Evolutionary conservation across 2,113 vertebrate species (phyloP), one percentile per base, ranked within the genome.

Genomic region (Bagarius yarrelli): DNA sequence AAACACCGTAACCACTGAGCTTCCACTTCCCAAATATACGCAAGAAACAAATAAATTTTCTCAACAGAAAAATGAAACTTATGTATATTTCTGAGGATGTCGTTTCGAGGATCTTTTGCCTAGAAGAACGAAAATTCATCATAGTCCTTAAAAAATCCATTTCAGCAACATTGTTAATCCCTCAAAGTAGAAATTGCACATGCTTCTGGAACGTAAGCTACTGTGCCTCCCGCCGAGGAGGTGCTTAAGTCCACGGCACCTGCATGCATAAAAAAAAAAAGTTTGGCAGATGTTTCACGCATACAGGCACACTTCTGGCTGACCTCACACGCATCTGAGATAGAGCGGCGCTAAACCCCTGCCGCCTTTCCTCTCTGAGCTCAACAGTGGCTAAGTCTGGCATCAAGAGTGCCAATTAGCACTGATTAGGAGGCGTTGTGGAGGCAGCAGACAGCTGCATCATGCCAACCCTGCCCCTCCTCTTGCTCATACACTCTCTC

Each of bases 321-420:
- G 30, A 23, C 74, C 40, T 61, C 25, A 27, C 40, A 30, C 16
- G 14, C 36, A 44, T 63, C 57, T 63, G 56, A 61, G 72, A 53
- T 53, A 52, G 6, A 66, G 40, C 21, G 67, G 61, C 53, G 61
- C 53, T 80, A 73, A 83, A 82, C 86, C 81, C 76, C 83, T 74
- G 77, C 85, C 82, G 66, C 69, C 30, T 79, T 30, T 72, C 60
- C 69, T 79, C 59, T 61, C 56, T n/a, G 50, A 74, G 86, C 72
- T 88, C 78, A 77, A 81, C 83, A 83, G 80, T 50, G 18, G 81
- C 86, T 84, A 53, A 79, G 85, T 83, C 71, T 87, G 88, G 89
- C 88, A 82, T 85, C 87, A 86, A 52, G 80, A 71, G 85, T 88
- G 88, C 88, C 91, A 91, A 90, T 91, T 90, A 91, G 83, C 53